Percentiles rank a stretch among this genome's conserved stretches.
Evolutionary conservation across 1,140 invertebrate species (phyloP).

Genomic region (Hyles vespertilio): DNA sequence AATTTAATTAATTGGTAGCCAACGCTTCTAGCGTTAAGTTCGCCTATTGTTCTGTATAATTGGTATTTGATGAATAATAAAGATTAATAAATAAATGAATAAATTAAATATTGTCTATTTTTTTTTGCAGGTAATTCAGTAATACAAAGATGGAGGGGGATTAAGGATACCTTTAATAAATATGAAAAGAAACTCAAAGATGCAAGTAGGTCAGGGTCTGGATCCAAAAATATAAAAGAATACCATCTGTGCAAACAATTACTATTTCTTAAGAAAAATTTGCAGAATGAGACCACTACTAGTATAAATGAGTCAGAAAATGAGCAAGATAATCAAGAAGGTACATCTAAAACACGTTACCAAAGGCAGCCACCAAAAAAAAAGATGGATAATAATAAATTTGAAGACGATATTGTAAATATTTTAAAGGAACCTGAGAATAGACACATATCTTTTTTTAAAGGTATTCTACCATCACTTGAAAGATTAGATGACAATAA

Average conservation of each 20-base stretch:
- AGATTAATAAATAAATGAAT: too few relatives aligned
- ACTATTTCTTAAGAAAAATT: too few relatives aligned
- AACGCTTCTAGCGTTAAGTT: too few relatives aligned
- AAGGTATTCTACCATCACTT: too few relatives aligned
- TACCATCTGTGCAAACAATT: slow-evolving; percentile 13
- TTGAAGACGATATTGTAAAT: neutral
- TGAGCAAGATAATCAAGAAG: slow-evolving; percentile 27
- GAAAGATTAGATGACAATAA: slow-evolving; percentile 18
- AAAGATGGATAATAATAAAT: slow-evolving; percentile 6
- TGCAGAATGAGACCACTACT: too few relatives aligned
- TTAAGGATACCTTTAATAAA: too few relatives aligned
- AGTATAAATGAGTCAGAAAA: slow-evolving; percentile 9
- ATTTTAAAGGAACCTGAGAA: too few relatives aligned
- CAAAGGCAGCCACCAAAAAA: slow-evolving; percentile 22
- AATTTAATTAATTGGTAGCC: too few relatives aligned
- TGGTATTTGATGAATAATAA: slow-evolving; percentile 9
- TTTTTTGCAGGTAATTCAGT: too few relatives aligned
- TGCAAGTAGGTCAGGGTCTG: slow-evolving; percentile 18
- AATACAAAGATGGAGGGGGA: too few relatives aligned
- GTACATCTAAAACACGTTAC: slow-evolving; percentile 26
- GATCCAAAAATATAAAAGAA: slow-evolving; percentile 25
- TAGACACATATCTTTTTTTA: too few relatives aligned
- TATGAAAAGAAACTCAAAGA: slow-evolving; percentile 21
- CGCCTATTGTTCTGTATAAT: neutral
- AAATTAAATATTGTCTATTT: too few relatives aligned